A percentile compares a stretch with the other conserved stretches of the same genome.
These are phyloP conservation scores for Willowsia nigromaculata DNA, from an alignment of 2,888 invertebrate genomes.

Conservation along the genomic window DNA sequence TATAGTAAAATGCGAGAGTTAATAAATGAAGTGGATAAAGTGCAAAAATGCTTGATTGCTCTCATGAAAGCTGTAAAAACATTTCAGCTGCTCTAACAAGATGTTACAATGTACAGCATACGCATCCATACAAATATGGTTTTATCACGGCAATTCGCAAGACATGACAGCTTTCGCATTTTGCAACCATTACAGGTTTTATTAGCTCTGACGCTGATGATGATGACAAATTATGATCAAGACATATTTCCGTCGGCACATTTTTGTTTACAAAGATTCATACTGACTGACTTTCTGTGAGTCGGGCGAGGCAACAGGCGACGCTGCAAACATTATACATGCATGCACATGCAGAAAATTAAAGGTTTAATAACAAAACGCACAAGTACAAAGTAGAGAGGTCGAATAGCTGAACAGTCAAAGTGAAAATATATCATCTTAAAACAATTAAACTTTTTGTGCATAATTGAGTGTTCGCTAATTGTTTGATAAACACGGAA, in stretches of 20 bases:
- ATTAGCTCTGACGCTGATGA: constrained; percentile 37
- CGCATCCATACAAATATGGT: background rate
- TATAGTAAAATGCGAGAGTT: background rate
- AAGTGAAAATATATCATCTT: constrained; percentile 35
- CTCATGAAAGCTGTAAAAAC: constrained; percentile 10
- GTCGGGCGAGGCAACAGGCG: constrained; percentile 10
- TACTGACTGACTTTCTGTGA: background rate
- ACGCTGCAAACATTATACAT: too few relatives aligned
- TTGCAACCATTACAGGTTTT: constrained; percentile 8
- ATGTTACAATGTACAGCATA: background rate
- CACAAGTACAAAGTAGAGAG: background rate
- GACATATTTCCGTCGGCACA: constrained; percentile 40
- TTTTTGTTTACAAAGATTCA: constrained; percentile 1
- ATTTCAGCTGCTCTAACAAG: constrained; percentile 28
- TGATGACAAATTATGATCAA: constrained; percentile 52
- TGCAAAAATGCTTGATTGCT: constrained; percentile 46
- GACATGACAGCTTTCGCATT: constrained; percentile 25
- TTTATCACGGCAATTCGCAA: background rate
- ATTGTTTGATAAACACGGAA: constrained; percentile 31
- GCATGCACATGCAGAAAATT: too few relatives aligned
- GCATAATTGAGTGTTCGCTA: constrained; percentile 39
- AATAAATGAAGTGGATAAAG: constrained; percentile 5
- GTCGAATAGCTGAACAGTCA: background rate
- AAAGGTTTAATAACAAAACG: too few relatives aligned
- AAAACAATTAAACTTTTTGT: constrained; percentile 41